Evolutionary conservation across 2,888 invertebrate genomes (phyloP), one percentile per base, ranked within the genome.

Genomic region (Cataglyphis cursor): DNA sequence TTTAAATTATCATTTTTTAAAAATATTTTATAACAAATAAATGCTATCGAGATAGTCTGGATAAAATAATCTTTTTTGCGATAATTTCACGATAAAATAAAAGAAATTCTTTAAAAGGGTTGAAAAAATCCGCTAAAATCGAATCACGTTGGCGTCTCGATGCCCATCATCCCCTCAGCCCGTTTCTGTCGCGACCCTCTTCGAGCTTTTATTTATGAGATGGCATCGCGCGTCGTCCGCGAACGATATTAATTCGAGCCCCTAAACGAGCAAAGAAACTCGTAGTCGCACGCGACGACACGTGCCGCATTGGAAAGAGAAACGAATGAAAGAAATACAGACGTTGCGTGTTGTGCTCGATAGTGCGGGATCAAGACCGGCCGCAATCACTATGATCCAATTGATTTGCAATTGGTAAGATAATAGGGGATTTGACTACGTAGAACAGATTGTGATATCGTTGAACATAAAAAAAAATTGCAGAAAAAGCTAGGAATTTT

Each of bases 241-340:
- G 78, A 61, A 51, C 70, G 66, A 84, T 84, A 84, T 85, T 84
- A 85, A 85, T 85, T 85, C 84, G 72, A 84, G 81, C 85, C 72
- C 72, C 72, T 83, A 73, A 85, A 84, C 59, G 74, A 81, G 84
- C 62, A 41, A 41, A 83, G 78, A 68, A 83, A 84, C 82, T 44
- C 59, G 35, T 48, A 41, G 59, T 6, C 35, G 44, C 83, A 83
- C 80, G 72, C 10, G 66, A 51, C 68, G 85, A 85, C 85, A 83
- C 85, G 85, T 85, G 85, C 73, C 68, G 41, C 81, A 54, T 24
- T 38, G 73, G 64, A 82, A 38, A 80, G 41, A 48, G 59, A 38
- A 18, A 72, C n/a, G 57, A 68, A 82, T 76, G 31, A 78, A 59
- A 65, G 64, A 38, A 38, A 64, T 2, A 51, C 18, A 48, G 3